Evolutionary conservation across 2,888 invertebrate species (phyloP), one percentile per base, ranked within the genome.

Genomic region (Tubiluchus corallicola): DNA sequence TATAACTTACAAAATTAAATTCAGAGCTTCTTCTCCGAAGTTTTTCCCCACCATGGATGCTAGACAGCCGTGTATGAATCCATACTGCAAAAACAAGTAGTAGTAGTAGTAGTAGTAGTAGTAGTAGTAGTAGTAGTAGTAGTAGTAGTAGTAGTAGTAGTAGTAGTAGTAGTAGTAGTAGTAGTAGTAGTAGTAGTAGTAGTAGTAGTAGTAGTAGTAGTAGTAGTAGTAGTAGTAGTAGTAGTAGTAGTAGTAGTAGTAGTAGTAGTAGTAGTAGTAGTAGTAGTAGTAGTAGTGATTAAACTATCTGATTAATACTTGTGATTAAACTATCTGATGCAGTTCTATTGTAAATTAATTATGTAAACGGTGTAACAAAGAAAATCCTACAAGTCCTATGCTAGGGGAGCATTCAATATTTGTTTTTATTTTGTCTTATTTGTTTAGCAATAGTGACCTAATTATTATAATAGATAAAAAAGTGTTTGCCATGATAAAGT

Each of bases 1-100:
- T 4, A 13, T 20, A 15, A 53, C 53, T 52, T 46, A 54, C 54
- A 52, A 42, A 16, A 54, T 51, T 38, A 47, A 44, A 20, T 46
- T 41, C 54, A 54, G 55, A 38, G 47, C 47, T 21, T 50, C 50
- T 21, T 50, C 50, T 37, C 53, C 54, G 47, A 50, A 50, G 19
- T 45, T 42, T 42, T 52, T 49, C 29, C 49, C 40, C n/a, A 54
- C 49, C 42, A 54, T 45, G 20, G 53, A 53, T 40, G 52, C 54
- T 29, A 56, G 47, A 39, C 51, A 49, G 21, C 49, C 49, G 43
- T 55, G 52, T 29, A 54, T 49, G 44, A 54, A 50, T 19, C 54
- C 54, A 49, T 54, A 54, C 54, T 54, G 50, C 37, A 49, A 51
- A 15, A 38, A 29, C 5, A 9, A 29, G 29, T 29, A 29, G 29